phyloP scores from a whole-genome alignment of 2,888 invertebrate species.

The Bombylius major region DNA sequence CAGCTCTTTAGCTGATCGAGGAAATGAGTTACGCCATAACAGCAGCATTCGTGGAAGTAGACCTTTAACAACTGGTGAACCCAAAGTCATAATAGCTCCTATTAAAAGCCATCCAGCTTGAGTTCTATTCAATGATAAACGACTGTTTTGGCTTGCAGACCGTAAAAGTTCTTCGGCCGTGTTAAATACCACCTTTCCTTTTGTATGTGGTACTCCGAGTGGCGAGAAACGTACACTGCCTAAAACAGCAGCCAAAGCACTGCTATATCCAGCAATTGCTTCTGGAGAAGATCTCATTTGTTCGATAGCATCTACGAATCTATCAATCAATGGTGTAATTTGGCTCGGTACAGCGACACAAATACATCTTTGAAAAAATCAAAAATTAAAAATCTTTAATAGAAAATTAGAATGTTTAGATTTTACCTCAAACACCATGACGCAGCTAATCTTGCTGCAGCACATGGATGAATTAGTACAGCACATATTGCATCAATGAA shows the following conservation, averaged over 20 bases:
- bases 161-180: constrained; percentile 92
- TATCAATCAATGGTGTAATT: constrained; percentile 84
- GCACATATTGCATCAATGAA: constrained; percentile 48
- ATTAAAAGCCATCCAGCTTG: constrained; percentile 97
- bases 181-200: constrained; percentile 94
- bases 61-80: constrained; percentile 84
- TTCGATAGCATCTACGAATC: constrained; percentile 77
- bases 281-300: constrained; percentile 80
- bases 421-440: constrained; percentile 70
- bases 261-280: constrained; percentile 81
- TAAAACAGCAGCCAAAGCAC: constrained; percentile 84
- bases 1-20: constrained; percentile 88
- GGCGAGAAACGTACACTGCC: constrained; percentile 85
- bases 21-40: constrained; percentile 96
- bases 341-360: constrained; percentile 91
- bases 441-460: constrained; percentile 83
- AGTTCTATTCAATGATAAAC: constrained; percentile 86
- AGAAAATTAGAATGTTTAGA: background rate
- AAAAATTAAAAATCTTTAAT: background rate
- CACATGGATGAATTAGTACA: constrained; percentile 84
- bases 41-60: constrained; percentile 85
- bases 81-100: constrained; percentile 91
- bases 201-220: constrained; percentile 89
- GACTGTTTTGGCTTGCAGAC: constrained; percentile 92
- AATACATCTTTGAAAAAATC: constrained; percentile 47